Evolutionary conservation across 2,888 invertebrate genomes (phyloP), one percentile per base, ranked within the genome.

Genomic region (Falcaria lacertinaria): DNA sequence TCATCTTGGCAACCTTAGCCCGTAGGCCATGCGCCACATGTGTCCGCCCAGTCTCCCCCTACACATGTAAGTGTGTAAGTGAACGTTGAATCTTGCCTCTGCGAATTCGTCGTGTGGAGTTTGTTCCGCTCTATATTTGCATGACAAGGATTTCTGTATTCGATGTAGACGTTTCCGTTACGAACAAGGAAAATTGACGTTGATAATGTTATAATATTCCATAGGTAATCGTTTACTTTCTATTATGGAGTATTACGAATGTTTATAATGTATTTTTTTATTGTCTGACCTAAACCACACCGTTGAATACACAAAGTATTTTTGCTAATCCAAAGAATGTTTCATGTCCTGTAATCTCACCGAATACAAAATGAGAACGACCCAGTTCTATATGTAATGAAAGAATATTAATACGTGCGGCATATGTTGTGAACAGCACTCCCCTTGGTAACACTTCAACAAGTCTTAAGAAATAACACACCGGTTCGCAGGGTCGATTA

Each of bases 11-110:
- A 28, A 28, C 28, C 28, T 28, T 28, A 28, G 28, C 8, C n/a
- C 11, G 6, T 28, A 28, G 74, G 74, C 58, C 65, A 69, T 64
- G 55, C 49, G 53, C 60, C 67, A 82, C 83, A 81, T 71, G 74
- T 84, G 83, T 84, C 77, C 74, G 73, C 82, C 80, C 66, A 57
- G 49, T 54, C 66, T 65, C 73, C 72, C 58, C 63, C 64, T 60
- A 84, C 85, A 86, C 71, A 70, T 84, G 84, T 86, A 74, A 72
- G 61, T 62, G 70, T 84, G 84, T 86, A 74, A 72, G 61, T 62
- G 69, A 71, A 71, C 69, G 63, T 65, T 65, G 74, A 70, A 74
- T 70, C 71, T 75, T 72, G 73, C 72, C 72, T 59, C 67, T 64
- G 73, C 74, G 78, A 76, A 79, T 77, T 75, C 78, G 63, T 66